Percentiles rank a stretch among this genome's conserved stretches.
phyloP scores from a whole-genome alignment of 2,113 vertebrate species.

The Eolophus roseicapilla region DNA sequence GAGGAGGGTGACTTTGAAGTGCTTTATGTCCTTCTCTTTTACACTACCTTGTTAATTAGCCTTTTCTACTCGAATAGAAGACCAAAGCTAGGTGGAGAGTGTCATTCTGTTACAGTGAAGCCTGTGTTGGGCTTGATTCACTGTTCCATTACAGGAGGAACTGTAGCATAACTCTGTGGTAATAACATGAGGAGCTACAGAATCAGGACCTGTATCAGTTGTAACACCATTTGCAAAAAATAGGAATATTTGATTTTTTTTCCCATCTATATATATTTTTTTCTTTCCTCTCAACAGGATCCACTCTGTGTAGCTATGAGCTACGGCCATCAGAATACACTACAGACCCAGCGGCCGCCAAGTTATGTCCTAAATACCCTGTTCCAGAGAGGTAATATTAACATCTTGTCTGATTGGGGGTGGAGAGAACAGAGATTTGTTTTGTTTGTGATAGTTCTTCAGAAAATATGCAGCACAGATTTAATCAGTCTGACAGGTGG shows the following conservation, averaged over 20 bases:
- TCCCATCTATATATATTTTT: background rate
- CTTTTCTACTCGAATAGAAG: background rate
- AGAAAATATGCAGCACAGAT: background rate
- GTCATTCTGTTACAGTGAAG: background rate
- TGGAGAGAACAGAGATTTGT: background rate
- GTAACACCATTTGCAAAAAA: background rate
- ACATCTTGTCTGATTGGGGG: conserved; percentile 6
- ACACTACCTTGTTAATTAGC: background rate
- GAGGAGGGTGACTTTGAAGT: background rate
- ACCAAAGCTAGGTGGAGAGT: background rate
- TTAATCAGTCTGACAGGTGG: background rate
- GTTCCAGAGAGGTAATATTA: conserved; percentile 90
- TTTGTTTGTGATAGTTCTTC: background rate
- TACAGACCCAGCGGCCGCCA: conserved; percentile 73
- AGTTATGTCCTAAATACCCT: conserved; percentile 93
- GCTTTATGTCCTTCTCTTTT: background rate
- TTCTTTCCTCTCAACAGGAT: conserved; percentile 77
- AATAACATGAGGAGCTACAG: background rate
- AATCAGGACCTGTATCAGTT: background rate
- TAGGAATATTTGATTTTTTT: background rate
- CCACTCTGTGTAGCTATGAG: conserved; percentile 88
- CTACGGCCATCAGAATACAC: conserved; percentile 86
- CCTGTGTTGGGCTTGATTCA: background rate
- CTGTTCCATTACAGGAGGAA: background rate
- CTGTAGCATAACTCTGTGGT: background rate